Percentiles rank a stretch among this genome's conserved stretches.
phyloP scores from a whole-genome alignment of 2,113 vertebrate genomes.

The Ramphastos sulfuratus region DNA sequence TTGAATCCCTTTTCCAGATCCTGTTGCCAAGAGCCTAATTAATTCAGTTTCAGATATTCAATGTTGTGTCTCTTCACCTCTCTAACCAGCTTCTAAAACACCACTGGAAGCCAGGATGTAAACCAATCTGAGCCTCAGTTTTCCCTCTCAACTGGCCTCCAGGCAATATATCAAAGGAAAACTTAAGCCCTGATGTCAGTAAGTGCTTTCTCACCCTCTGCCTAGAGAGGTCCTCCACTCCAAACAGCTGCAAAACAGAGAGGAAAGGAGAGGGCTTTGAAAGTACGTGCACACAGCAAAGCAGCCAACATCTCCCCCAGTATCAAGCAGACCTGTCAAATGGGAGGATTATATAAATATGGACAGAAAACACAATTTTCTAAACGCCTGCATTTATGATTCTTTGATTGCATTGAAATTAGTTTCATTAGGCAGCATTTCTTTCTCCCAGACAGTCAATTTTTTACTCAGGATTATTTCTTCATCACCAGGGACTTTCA shows the following conservation, averaged over 20 bases:
- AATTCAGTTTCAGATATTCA: background rate
- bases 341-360: background rate
- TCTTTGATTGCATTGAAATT: background rate
- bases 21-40: background rate
- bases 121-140: background rate
- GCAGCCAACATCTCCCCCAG: background rate
- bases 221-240: background rate
- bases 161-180: slow-evolving; percentile 22
- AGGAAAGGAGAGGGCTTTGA: background rate
- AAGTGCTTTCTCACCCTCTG: background rate
- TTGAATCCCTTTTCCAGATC: background rate
- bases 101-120: slow-evolving; percentile 17
- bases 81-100: slow-evolving; percentile 10
- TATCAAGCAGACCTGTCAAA: background rate
- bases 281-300: background rate
- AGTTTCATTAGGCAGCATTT: background rate
- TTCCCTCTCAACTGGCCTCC: background rate
- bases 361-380: background rate
- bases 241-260: background rate
- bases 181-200: background rate
- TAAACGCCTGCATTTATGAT: background rate
- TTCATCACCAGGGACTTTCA: background rate
- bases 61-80: background rate
- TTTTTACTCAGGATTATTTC: background rate
- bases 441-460: background rate